These are phyloP conservation scores for Eupsittula cactorum DNA, from an alignment of 2,113 vertebrate species.

Conservation along the genomic window DNA sequence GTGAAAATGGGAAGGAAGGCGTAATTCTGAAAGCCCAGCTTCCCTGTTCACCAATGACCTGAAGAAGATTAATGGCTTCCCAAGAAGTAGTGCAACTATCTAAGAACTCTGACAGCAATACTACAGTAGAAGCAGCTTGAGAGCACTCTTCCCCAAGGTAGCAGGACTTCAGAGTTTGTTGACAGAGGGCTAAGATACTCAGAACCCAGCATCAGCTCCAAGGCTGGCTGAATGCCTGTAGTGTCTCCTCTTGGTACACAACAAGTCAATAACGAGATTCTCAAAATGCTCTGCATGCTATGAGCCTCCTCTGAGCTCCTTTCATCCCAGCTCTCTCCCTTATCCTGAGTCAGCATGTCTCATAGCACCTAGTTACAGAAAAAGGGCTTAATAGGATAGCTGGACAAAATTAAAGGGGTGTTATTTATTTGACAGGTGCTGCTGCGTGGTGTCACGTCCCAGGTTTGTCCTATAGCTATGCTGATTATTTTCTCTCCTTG, in stretches of 20 bases:
- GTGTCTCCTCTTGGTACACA: neutral
- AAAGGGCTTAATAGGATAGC: conserved; percentile 32
- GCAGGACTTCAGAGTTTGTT: neutral
- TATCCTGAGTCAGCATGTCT: neutral
- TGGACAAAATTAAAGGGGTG: conserved; percentile 53
- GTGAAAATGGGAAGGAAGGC: neutral
- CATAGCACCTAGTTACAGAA: neutral
- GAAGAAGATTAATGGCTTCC: neutral
- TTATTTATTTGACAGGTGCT: conserved; percentile 53
- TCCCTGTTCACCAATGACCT: neutral
- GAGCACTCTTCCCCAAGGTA: neutral
- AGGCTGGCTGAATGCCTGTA: neutral
- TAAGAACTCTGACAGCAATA: neutral
- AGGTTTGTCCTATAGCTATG: conserved; percentile 45
- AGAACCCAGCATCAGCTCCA: neutral
- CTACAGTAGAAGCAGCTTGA: neutral
- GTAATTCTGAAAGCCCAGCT: neutral
- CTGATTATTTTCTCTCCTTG: conserved; percentile 69
- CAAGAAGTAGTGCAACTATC: neutral
- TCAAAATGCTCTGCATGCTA: neutral
- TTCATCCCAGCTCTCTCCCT: neutral
- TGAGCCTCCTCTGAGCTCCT: neutral
- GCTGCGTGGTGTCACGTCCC: conserved; percentile 45
- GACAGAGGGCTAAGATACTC: neutral
- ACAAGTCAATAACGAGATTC: neutral